Evolutionary conservation across 2,888 invertebrate species (phyloP).

Genomic region (Callyntrura guangdongensis): DNA sequence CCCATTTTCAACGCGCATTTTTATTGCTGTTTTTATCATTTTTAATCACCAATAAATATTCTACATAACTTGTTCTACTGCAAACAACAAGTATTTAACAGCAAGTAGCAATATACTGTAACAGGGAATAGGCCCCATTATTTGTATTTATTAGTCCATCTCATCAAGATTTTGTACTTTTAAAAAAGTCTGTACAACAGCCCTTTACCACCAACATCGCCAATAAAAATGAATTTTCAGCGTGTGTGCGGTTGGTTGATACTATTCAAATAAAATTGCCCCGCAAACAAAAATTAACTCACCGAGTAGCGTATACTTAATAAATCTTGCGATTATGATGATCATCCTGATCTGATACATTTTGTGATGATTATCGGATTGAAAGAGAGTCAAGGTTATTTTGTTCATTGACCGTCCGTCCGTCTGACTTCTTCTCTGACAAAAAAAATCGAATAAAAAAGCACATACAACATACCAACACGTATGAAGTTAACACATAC

Average conservation of each 20-base stretch:
- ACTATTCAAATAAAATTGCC: constrained; percentile 3
- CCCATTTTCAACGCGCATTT: not conserved
- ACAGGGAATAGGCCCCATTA: not conserved
- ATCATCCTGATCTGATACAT: constrained; percentile 34
- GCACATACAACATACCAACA: not conserved
- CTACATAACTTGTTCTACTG: not conserved
- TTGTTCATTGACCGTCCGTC: constrained; percentile 61
- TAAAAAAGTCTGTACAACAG: not conserved
- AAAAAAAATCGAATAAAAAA: not conserved
- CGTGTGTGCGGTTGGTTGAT: not conserved
- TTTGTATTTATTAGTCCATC: not conserved
- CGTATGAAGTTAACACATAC: not conserved
- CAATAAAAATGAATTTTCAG: constrained; percentile 19
- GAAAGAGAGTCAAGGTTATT: constrained; percentile 70
- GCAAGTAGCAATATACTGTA: not conserved
- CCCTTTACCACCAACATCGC: not conserved
- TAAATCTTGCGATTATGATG: constrained; percentile 50
- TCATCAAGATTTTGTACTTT: not conserved
- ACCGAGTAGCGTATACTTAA: not conserved
- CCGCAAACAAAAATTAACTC: constrained; percentile 17
- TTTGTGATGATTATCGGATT: constrained; percentile 39
- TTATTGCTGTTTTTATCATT: not conserved
- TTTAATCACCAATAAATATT: constrained; percentile 7
- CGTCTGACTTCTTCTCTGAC: constrained; percentile 16
- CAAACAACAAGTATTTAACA: not conserved